Conservation (phyloP, 2,888 invertebrate genomes). For the Pasiphila rectangulata region DNA sequence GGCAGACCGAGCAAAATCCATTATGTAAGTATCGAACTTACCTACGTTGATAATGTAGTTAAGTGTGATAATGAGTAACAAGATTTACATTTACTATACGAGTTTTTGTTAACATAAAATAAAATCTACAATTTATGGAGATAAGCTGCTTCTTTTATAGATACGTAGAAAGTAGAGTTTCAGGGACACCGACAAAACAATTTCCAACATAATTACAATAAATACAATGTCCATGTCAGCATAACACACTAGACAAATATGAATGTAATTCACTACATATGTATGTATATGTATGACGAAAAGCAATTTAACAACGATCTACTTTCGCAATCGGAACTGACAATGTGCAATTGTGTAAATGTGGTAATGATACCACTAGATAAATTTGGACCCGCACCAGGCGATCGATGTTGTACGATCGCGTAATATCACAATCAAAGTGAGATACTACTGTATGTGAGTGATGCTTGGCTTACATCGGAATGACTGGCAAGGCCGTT, state of each 20-base stretch:
- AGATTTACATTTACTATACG: too few species aligned
- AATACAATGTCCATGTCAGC: slow-evolving; percentile 25
- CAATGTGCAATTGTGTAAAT: slow-evolving; percentile 71
- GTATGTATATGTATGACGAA: too few species aligned
- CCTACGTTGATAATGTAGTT: too few species aligned
- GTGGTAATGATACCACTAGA: slow-evolving; percentile 59
- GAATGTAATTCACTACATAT: slow-evolving; percentile 52
- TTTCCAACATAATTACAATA: slow-evolving; percentile 10
- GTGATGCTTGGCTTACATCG: slow-evolving; percentile 12
- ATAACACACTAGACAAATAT: slow-evolving; percentile 51
- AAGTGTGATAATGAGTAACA: too few species aligned
- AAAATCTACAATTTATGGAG: too few species aligned
- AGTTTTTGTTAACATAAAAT: too few species aligned
- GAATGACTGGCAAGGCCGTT: slow-evolving; percentile 20
- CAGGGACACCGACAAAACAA: slow-evolving; percentile 3
- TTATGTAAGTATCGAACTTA: too few species aligned
- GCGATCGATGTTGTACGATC: slow-evolving; percentile 39
- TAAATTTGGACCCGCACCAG: slow-evolving; percentile 45
- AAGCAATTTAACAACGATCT: slow-evolving; percentile 68
- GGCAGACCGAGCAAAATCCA: too few species aligned
- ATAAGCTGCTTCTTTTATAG: too few species aligned
- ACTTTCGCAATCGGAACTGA: slow-evolving; percentile 67
- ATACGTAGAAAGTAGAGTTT: too few species aligned
- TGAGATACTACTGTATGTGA: slow-evolving; percentile 32
- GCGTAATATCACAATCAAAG: slow-evolving; percentile 39